These are phyloP conservation scores for Branchinecta lindahli DNA, from an alignment of 1,140 invertebrate species.

Conservation along the genomic window DNA sequence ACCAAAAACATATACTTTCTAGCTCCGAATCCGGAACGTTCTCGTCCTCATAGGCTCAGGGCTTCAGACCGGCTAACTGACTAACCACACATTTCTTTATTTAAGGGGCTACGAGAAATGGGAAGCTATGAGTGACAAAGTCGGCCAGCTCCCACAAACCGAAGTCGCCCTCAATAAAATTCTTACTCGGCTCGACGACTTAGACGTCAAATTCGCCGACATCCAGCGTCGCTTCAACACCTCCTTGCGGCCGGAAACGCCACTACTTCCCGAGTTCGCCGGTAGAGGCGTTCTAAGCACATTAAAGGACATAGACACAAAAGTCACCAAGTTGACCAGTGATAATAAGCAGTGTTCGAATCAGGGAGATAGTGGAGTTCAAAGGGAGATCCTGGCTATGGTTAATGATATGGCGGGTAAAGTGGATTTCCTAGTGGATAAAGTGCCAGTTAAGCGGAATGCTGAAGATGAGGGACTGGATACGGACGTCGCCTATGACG, in stretches of 20 bases:
- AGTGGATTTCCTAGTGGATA: constrained; percentile 29
- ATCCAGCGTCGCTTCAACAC: constrained; percentile 15
- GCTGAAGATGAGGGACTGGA: constrained; percentile 13
- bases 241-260: constrained; percentile 13
- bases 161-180: constrained; percentile 29
- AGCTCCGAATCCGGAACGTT: too few relatives aligned
- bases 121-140: constrained; percentile 27
- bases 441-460: constrained; percentile 13
- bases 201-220: constrained; percentile 20
- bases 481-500: constrained; percentile 4
- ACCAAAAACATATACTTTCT: too few relatives aligned
- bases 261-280: constrained; percentile 23
- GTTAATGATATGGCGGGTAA: constrained; percentile 27
- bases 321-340: constrained; percentile 16
- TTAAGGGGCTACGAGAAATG: constrained; percentile 31
- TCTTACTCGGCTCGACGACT: constrained; percentile 24
- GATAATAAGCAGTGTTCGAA: too few relatives aligned
- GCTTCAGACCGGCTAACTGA: too few relatives aligned
- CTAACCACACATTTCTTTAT: neutral
- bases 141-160: constrained; percentile 25
- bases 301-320: constrained; percentile 23
- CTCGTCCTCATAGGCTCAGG: too few relatives aligned
- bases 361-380: neutral
- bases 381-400: constrained; percentile 17
- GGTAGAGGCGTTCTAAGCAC: constrained; percentile 30